These are phyloP conservation scores for Silurus asotus DNA, from an alignment of 2,113 vertebrate species.

Conservation along the genomic window DNA sequence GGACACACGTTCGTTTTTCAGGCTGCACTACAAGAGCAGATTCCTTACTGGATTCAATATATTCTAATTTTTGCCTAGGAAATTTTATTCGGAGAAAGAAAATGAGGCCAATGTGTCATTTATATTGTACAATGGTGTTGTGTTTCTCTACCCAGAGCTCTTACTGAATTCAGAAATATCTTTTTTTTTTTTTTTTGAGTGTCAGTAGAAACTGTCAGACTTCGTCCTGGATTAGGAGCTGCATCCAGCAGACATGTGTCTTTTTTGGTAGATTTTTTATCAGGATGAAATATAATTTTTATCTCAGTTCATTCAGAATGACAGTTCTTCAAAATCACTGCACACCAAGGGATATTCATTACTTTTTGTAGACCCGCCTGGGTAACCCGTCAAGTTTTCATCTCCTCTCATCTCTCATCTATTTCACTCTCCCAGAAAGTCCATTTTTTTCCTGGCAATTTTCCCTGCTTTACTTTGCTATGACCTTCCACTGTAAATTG, in stretches of 20 bases:
- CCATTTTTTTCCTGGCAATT: constrained; percentile 61
- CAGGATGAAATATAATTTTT: constrained; percentile 76
- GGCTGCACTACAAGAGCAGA: constrained; percentile 60
- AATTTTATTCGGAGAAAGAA: constrained; percentile 32
- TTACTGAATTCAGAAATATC: constrained; percentile 39
- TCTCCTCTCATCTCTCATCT: constrained; percentile 78
- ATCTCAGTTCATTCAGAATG: constrained; percentile 78
- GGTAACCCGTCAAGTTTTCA: constrained; percentile 77
- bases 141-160: constrained; percentile 16
- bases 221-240: constrained; percentile 73
- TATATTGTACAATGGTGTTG: constrained; percentile 32
- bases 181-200: constrained; percentile 58
- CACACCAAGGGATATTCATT: constrained; percentile 78
- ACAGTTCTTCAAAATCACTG: constrained; percentile 76
- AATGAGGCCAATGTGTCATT: constrained; percentile 37
- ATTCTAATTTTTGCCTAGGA: constrained; percentile 52
- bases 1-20: constrained; percentile 67
- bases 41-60: constrained; percentile 65
- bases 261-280: constrained; percentile 70
- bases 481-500: constrained; percentile 79
- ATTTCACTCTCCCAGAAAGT: constrained; percentile 73
- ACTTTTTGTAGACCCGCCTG: constrained; percentile 75
- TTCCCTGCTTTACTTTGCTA: constrained; percentile 74
- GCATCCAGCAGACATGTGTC: constrained; percentile 74
- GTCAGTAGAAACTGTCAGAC: constrained; percentile 68